Evolutionary conservation across 1,140 invertebrate genomes (phyloP).

Genomic region (Spodoptera frugiperda): DNA sequence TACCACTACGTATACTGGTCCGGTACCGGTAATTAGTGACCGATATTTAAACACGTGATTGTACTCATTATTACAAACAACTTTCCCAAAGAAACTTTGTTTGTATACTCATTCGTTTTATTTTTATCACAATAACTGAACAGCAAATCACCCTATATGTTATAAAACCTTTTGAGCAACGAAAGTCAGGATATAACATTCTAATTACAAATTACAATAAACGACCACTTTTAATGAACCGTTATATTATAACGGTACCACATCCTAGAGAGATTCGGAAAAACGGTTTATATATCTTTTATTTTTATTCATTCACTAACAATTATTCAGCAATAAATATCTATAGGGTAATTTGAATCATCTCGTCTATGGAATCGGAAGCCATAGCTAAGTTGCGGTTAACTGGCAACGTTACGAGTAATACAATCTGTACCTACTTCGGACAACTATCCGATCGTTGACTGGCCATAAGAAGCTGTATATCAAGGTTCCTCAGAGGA

Average conservation of each 20-base stretch:
- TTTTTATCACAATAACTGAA: no score
- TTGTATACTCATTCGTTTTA: no score
- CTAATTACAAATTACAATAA: no score
- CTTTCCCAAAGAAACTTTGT: no score
- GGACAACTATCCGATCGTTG: background rate
- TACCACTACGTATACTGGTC: no score
- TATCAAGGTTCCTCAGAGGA: slow-evolving; percentile 11
- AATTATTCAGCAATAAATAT: slow-evolving; percentile 3
- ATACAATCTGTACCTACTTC: slow-evolving; percentile 10
- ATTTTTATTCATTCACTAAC: background rate
- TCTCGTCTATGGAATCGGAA: background rate
- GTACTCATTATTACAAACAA: no score
- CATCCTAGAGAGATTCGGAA: slow-evolving; percentile 5
- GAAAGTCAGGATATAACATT: no score
- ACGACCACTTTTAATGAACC: background rate
- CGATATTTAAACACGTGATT: no score
- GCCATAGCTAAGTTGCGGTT: slow-evolving; percentile 17
- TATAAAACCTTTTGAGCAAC: no score
- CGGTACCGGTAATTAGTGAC: no score
- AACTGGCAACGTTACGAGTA: background rate
- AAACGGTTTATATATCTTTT: background rate
- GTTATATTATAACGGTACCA: slow-evolving; percentile 9
- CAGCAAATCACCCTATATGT: no score
- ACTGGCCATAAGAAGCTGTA: background rate
- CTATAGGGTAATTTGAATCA: background rate